phyloP scores from a whole-genome alignment of 2,113 vertebrate genomes.

The Opisthocomus hoazin region DNA sequence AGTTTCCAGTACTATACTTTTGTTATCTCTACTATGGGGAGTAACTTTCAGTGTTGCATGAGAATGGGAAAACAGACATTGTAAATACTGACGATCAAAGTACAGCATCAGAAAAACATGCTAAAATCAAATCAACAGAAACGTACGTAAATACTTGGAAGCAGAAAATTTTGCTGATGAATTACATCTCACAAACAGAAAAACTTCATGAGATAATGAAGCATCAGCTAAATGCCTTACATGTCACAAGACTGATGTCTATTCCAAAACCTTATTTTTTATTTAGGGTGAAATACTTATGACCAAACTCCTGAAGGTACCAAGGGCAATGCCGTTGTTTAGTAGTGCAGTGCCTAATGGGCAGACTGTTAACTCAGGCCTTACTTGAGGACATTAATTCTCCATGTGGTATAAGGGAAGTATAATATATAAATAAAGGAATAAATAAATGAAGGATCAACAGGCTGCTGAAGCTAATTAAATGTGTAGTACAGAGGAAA shows the following conservation, averaged over 20 bases:
- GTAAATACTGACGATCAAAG: conserved; percentile 1
- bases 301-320: neutral
- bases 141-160: neutral
- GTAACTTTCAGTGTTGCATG: neutral
- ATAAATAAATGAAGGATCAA: neutral
- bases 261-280: neutral
- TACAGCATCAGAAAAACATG: neutral
- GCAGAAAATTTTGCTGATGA: neutral
- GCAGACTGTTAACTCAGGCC: neutral
- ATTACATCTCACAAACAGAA: neutral
- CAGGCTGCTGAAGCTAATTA: neutral
- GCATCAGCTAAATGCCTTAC: neutral
- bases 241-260: neutral
- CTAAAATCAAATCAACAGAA: neutral
- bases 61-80: neutral
- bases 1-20: neutral
- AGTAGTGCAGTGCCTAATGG: neutral
- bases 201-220: neutral
- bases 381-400: neutral
- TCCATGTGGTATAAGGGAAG: neutral
- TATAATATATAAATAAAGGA: neutral
- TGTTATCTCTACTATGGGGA: neutral
- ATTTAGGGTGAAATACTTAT: neutral
- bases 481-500: neutral
- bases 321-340: neutral